These are phyloP conservation scores for Sylvilagus bachmani DNA, from an alignment of 2,113 vertebrate species.

Conservation along the genomic window DNA sequence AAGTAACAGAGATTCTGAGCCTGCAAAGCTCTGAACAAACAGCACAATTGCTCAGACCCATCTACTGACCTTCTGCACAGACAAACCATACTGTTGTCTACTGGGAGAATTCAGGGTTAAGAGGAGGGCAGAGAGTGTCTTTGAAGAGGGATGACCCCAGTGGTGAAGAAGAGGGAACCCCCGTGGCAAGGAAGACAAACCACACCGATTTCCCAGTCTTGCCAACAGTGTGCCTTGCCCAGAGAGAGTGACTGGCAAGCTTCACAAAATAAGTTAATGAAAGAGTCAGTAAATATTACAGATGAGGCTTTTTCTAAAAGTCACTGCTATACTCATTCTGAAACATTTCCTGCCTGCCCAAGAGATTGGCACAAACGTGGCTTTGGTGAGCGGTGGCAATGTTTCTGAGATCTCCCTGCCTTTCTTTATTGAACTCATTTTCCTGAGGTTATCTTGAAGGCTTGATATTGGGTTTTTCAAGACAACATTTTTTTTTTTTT, in stretches of 20 bases:
- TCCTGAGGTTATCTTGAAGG: conserved; percentile 1
- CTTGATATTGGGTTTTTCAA: conserved; percentile 8
- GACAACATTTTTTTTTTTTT: not conserved
- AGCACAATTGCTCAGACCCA: conserved; percentile 2
- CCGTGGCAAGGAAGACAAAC: conserved; percentile 56
- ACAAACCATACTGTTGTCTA: conserved; percentile 42
- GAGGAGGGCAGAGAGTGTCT: not conserved
- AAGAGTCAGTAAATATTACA: conserved; percentile 60
- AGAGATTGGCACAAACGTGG: not conserved
- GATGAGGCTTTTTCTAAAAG: conserved; percentile 59
- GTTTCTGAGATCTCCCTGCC: not conserved
- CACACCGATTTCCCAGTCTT: conserved; percentile 57
- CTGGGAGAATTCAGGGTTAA: conserved; percentile 49
- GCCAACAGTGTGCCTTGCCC: conserved; percentile 35
- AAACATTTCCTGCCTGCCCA: conserved; percentile 35
- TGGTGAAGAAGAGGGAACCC: conserved; percentile 39
- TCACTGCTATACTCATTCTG: conserved; percentile 52
- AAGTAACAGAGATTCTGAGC: conserved; percentile 16
- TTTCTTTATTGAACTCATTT: conserved; percentile 47
- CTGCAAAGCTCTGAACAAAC: not conserved
- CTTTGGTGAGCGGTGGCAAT: not conserved
- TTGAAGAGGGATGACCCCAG: not conserved
- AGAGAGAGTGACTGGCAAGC: conserved; percentile 44
- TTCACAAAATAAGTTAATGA: conserved; percentile 64
- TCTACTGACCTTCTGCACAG: conserved; percentile 37